Percentiles rank a stretch among this genome's conserved stretches.
Conservation (phyloP, 2,888 invertebrate genomes). For the Drepana falcataria region DNA sequence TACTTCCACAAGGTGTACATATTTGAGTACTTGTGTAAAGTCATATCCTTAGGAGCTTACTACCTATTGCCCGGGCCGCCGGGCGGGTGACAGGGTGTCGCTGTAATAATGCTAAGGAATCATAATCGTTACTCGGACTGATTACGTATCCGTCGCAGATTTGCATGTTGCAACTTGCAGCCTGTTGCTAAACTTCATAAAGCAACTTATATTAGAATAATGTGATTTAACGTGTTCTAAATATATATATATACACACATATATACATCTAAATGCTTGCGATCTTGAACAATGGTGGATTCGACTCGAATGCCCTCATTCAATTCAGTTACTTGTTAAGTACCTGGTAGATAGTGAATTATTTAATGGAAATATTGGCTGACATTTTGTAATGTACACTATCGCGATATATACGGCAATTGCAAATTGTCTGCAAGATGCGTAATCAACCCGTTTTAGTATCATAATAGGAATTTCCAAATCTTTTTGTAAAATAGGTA, state of each 20-base stretch:
- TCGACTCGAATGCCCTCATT: neutral
- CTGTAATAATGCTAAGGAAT: constrained; percentile 72
- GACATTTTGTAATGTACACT: no score
- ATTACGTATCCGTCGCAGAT: constrained; percentile 27
- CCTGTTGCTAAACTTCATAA: neutral
- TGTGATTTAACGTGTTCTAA: no score
- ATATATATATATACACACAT: no score
- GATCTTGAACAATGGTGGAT: neutral
- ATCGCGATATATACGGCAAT: neutral
- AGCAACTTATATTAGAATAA: neutral
- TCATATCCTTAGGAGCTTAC: constrained; percentile 79
- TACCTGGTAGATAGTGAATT: neutral
- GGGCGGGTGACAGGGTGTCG: constrained; percentile 78
- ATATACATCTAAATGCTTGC: neutral
- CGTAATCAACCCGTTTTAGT: neutral
- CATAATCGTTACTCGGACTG: constrained; percentile 59
- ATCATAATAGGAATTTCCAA: neutral
- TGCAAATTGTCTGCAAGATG: neutral
- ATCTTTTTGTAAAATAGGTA: no score
- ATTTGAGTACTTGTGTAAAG: constrained; percentile 44
- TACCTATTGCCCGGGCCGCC: constrained; percentile 73
- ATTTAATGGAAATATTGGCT: neutral
- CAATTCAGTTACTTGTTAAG: neutral
- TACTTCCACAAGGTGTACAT: constrained; percentile 54
- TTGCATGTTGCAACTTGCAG: neutral